Evolutionary conservation across 2,888 invertebrate species (phyloP), one percentile per base, ranked within the genome.

Genomic region (Tenthredo notha): DNA sequence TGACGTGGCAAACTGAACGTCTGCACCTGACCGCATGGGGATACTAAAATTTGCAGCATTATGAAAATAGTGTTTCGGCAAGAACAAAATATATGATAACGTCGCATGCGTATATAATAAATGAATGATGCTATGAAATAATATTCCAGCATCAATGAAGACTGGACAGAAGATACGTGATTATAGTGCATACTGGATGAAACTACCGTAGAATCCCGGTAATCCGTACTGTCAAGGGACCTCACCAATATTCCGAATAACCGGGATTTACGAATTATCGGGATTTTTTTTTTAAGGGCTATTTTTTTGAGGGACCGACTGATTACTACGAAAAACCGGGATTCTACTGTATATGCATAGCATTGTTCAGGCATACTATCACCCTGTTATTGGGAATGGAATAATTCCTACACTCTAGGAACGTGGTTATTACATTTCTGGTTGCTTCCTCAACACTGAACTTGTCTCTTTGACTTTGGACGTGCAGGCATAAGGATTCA

Each of bases 401-500:
- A 25, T 61, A 21, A 58, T 61, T 25, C 3, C 12, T 25, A 25
- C 10, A 61, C 12, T 25, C 61, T 12, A 3, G 25, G 25, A 21
- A 61, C 1, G 25, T 25, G 12, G 10, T 61, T 10, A 25, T 25
- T 4, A 25, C 25, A 61, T 61, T 25, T 9, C 12, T 61, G 61
- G 25, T 25, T 61, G 61, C 25, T 61, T 25, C 21, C 0, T 67
- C 67, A 33, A 33, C 67, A 33, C 67, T 7, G 33, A 33, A 67
- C 67, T 67, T 67, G 67, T 67, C 67, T 18, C 67, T 67, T 18
- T 18, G 67, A 67, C 67, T 33, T 33, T 33, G 33, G 12, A 25
- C 25, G 21, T 67, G 67, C 67, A 67, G 67, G 33, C 15, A 25
- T 67, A 67, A 67, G 67, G 29, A 67, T 67, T 67, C 67, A 67